phyloP scores from a whole-genome alignment of 1,140 invertebrate species.

The Lasioglossum baleicum region DNA sequence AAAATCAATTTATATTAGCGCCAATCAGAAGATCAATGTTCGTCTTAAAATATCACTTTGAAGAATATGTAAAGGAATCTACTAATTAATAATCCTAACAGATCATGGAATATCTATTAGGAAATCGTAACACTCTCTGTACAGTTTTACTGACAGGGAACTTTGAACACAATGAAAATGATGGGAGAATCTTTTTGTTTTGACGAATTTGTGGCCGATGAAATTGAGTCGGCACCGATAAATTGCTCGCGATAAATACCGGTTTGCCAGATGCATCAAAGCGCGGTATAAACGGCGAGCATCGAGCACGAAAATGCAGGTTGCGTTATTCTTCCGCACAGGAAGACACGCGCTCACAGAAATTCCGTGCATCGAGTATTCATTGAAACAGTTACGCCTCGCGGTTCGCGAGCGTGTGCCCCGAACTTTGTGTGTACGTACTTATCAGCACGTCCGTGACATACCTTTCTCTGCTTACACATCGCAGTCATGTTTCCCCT shows the following conservation, averaged over 20 bases:
- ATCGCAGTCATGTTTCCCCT: constrained; percentile 18
- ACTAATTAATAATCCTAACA: too few species aligned
- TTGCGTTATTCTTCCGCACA: not conserved
- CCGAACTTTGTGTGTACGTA: constrained; percentile 5
- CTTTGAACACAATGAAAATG: too few species aligned
- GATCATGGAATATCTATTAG: too few species aligned
- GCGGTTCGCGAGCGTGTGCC: not conserved
- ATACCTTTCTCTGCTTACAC: constrained; percentile 46
- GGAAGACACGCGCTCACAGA: not conserved
- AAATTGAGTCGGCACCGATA: too few species aligned
- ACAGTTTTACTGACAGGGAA: too few species aligned
- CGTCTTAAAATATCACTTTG: too few species aligned
- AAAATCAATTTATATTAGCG: too few species aligned
- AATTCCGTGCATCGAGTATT: constrained; percentile 5
- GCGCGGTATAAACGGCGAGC: not conserved
- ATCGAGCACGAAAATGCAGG: not conserved
- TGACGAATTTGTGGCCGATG: too few species aligned
- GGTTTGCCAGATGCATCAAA: not conserved
- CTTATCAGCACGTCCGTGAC: constrained; percentile 46
- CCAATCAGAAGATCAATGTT: too few species aligned
- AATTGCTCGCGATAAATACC: constrained; percentile 1
- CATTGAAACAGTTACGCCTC: constrained; percentile 11
- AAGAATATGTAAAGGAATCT: too few species aligned
- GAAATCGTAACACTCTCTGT: too few species aligned
- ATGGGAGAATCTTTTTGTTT: too few species aligned